Evolutionary conservation across 2,797 vertebrate species (phyloP).

Genomic region (Hypotaenidia okinawae): DNA sequence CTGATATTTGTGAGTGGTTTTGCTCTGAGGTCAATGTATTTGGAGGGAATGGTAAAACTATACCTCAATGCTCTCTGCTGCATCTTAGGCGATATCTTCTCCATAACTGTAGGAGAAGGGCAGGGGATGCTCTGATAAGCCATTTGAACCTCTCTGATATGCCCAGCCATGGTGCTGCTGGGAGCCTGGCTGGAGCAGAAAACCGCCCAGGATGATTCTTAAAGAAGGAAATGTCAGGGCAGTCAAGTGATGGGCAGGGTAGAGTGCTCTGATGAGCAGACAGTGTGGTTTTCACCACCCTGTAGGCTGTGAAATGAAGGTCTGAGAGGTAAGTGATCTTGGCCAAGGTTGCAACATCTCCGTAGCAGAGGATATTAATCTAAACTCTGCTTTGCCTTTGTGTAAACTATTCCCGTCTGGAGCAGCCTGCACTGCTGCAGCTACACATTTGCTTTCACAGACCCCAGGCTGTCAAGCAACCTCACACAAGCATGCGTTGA

Average conservation of each 20-base stretch:
- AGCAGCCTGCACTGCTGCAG: constrained; percentile 24
- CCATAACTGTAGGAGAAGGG: not conserved
- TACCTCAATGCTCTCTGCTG: not conserved
- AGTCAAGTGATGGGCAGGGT: not conserved
- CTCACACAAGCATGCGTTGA: constrained; percentile 39
- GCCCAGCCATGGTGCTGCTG: not conserved
- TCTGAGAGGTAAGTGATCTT: not conserved
- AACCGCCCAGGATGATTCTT: not conserved
- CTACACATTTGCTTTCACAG: constrained; percentile 52
- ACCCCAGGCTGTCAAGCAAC: constrained; percentile 40
- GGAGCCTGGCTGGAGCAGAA: not conserved
- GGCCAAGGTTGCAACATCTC: constrained; percentile 40
- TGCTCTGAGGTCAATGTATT: not conserved
- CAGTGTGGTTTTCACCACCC: not conserved
- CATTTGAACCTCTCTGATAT: not conserved
- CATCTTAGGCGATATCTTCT: not conserved
- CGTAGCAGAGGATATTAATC: not conserved
- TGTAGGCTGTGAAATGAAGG: constrained; percentile 16
- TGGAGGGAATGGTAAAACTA: not conserved
- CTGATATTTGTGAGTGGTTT: not conserved
- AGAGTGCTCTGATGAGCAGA: not conserved
- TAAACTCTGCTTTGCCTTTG: constrained; percentile 37
- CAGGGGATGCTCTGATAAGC: not conserved
- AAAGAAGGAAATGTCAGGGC: not conserved
- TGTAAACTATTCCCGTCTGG: constrained; percentile 39